Conservation (phyloP, 2,888 invertebrate genomes). For the Sycophila texana region DNA sequence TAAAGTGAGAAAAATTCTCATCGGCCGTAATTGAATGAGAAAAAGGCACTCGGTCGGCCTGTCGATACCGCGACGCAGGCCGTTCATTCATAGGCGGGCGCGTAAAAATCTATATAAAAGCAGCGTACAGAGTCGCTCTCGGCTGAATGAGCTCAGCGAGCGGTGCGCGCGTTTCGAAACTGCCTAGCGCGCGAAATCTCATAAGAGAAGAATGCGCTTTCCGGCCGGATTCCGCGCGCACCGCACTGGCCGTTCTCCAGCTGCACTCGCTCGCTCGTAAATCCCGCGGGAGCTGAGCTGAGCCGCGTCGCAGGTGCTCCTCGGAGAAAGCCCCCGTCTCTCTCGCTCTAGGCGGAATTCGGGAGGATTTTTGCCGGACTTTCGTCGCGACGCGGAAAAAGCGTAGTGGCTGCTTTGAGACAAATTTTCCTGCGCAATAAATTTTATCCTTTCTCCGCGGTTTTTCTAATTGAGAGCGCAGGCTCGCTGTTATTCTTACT, state of each 20-base stretch:
- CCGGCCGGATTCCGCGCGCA: slow-evolving; percentile 33
- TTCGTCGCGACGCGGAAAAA: slow-evolving; percentile 22
- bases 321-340: slow-evolving; percentile 48
- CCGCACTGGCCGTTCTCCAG: slow-evolving; percentile 38
- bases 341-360: neutral
- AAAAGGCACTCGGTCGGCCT: neutral
- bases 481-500: no score
- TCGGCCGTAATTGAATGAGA: neutral
- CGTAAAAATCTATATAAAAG: no score
- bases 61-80: no score
- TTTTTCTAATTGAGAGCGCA: no score
- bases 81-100: no score
- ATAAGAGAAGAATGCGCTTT: slow-evolving; percentile 39
- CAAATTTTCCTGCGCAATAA: slow-evolving; percentile 11
- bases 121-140: no score
- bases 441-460: slow-evolving; percentile 13
- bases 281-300: slow-evolving; percentile 26
- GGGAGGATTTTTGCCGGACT: slow-evolving; percentile 3
- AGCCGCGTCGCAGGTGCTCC: slow-evolving; percentile 24
- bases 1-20: neutral
- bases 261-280: slow-evolving; percentile 42
- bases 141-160: no score
- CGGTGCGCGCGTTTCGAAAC: slow-evolving; percentile 22
- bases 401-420: slow-evolving; percentile 21
- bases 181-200: slow-evolving; percentile 50